These are phyloP conservation scores for Emydura subglobosa DNA, from an alignment of 2,113 vertebrate genomes.

Conservation along the genomic window DNA sequence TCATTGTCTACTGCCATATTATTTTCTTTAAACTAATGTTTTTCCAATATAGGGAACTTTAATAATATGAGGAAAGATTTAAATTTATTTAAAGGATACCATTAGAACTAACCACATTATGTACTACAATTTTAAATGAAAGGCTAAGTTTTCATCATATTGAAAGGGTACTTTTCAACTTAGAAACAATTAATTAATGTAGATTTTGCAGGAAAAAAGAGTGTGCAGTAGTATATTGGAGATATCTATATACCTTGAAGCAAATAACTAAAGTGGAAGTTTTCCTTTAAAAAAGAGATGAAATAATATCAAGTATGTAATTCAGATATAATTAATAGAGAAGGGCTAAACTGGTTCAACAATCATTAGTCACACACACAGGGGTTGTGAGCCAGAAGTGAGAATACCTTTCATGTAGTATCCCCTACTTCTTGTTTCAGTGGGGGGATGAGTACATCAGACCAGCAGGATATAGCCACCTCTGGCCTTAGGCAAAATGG, in stretches of 20 bases:
- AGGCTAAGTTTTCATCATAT: neutral
- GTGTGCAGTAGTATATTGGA: neutral
- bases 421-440: neutral
- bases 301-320: neutral
- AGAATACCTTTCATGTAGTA: neutral
- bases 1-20: slow-evolving; percentile 43
- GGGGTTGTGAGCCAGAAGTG: neutral
- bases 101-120: slow-evolving; percentile 10
- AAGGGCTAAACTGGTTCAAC: neutral
- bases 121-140: neutral
- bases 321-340: neutral
- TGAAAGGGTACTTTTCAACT: slow-evolving; percentile 15
- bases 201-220: neutral
- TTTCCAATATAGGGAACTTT: slow-evolving; percentile 16
- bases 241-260: neutral
- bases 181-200: slow-evolving; percentile 1
- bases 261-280: neutral
- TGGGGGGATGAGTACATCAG: neutral
- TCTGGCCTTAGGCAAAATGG: neutral
- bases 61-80: slow-evolving; percentile 7
- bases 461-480: neutral
- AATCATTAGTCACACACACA: neutral
- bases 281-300: neutral
- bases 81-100: neutral
- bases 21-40: slow-evolving; percentile 36